Evolutionary conservation across 2,113 vertebrate genomes (phyloP).

Genomic region (Hemiprocne comata): DNA sequence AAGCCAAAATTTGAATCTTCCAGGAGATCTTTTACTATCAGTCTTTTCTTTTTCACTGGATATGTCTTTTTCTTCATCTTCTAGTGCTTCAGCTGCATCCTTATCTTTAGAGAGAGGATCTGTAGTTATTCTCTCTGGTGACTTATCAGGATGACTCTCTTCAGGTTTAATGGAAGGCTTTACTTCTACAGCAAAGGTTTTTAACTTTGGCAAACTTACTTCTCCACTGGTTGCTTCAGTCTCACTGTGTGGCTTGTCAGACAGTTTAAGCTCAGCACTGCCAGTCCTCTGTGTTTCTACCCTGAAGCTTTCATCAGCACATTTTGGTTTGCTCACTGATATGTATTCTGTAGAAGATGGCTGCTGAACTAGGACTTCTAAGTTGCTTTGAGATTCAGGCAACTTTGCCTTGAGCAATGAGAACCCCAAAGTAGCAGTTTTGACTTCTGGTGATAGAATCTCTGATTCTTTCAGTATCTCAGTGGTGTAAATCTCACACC

Average conservation of each 20-base stretch:
- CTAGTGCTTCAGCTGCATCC: neutral
- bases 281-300: neutral
- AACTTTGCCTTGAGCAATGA: constrained; percentile 71
- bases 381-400: constrained; percentile 37
- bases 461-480: constrained; percentile 72
- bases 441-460: constrained; percentile 55
- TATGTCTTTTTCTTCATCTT: neutral
- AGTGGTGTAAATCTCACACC: constrained; percentile 20
- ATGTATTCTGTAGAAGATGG: neutral
- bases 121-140: constrained; percentile 12
- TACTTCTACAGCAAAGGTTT: neutral
- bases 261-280: neutral
- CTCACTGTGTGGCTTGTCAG: neutral
- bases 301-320: neutral
- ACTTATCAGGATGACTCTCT: constrained; percentile 6
- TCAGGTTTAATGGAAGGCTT: neutral
- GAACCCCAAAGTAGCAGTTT: constrained; percentile 72
- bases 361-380: neutral
- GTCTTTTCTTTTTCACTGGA: constrained; percentile 14
- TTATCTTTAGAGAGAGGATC: neutral
- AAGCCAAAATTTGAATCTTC: constrained; percentile 76
- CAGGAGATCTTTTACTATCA: constrained; percentile 57
- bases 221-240: constrained; percentile 10
- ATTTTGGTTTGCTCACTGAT: neutral
- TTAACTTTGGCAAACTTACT: neutral